phyloP scores from a whole-genome alignment of 2,113 vertebrate genomes.

The Micronycteris hirsuta region DNA sequence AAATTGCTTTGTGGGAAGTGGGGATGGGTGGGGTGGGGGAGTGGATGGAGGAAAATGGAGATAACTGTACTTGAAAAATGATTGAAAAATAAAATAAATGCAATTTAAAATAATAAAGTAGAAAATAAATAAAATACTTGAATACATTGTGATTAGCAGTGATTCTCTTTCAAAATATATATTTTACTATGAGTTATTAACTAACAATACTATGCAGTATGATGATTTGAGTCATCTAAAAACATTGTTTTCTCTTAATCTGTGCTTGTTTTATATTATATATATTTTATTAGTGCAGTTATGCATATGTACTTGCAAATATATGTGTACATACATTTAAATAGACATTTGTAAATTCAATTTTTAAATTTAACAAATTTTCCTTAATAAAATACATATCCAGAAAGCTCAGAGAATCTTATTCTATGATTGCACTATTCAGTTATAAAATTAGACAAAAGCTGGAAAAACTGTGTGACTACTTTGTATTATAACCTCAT shows the following conservation, averaged over 20 bases:
- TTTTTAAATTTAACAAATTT: not conserved
- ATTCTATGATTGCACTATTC: not conserved
- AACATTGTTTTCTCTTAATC: not conserved
- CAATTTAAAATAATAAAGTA: no score
- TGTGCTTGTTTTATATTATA: not conserved
- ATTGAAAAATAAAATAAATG: no score
- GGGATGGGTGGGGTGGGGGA: no score
- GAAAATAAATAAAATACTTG: not conserved
- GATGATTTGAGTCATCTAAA: not conserved
- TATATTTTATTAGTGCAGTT: not conserved
- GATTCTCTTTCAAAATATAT: not conserved
- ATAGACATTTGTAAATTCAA: not conserved
- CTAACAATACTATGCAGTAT: not conserved
- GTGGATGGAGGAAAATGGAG: no score
- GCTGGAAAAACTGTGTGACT: not conserved
- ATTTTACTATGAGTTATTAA: constrained; percentile 4
- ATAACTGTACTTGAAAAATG: no score
- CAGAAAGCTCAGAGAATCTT: not conserved
- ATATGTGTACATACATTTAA: not conserved
- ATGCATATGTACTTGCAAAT: not conserved
- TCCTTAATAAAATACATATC: not conserved
- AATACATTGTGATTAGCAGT: not conserved
- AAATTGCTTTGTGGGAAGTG: no score
- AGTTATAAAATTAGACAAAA: not conserved
- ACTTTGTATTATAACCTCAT: not conserved